Percentiles rank a stretch among this genome's conserved stretches.
These are phyloP conservation scores for Palloptera scutellata DNA, from an alignment of 2,888 invertebrate species.

Conservation along the genomic window DNA sequence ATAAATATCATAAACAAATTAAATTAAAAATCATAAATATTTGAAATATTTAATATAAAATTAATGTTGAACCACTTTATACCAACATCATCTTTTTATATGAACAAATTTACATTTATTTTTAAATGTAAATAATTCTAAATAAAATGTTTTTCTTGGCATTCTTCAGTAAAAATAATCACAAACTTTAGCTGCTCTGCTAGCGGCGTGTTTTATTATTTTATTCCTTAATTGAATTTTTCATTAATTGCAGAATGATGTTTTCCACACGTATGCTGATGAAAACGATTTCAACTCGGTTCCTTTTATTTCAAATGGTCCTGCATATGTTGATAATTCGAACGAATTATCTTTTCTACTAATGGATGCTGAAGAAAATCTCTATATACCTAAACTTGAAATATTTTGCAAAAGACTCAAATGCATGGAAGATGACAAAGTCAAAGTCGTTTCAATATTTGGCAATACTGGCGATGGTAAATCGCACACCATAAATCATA, in stretches of 20 bases:
- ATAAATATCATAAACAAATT: too few species aligned
- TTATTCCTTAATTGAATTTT: too few species aligned
- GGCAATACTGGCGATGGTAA: conserved; percentile 87
- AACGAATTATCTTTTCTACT: conserved; percentile 65
- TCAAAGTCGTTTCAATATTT: conserved; percentile 84
- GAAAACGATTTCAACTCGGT: conserved; percentile 59
- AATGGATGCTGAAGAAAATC: conserved; percentile 70
- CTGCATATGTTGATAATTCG: conserved; percentile 46
- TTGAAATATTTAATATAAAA: too few species aligned
- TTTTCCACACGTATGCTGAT: conserved; percentile 50
- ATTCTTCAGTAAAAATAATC: too few species aligned
- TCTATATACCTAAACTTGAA: conserved; percentile 68
- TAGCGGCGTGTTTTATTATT: too few species aligned
- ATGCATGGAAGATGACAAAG: conserved; percentile 65
- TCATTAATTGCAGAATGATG: conserved; percentile 49
- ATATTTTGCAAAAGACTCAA: conserved; percentile 64
- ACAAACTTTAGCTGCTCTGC: too few species aligned
- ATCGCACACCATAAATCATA: conserved; percentile 79
- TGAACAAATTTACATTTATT: not conserved
- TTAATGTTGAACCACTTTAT: too few species aligned
- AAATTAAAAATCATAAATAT: too few species aligned
- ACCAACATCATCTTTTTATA: too few species aligned
- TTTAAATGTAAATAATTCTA: too few species aligned
- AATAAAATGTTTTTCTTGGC: too few species aligned
- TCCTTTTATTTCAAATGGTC: conserved; percentile 51